phyloP scores from a whole-genome alignment of 2,797 vertebrate species.

The Scyliorhinus canicula region DNA sequence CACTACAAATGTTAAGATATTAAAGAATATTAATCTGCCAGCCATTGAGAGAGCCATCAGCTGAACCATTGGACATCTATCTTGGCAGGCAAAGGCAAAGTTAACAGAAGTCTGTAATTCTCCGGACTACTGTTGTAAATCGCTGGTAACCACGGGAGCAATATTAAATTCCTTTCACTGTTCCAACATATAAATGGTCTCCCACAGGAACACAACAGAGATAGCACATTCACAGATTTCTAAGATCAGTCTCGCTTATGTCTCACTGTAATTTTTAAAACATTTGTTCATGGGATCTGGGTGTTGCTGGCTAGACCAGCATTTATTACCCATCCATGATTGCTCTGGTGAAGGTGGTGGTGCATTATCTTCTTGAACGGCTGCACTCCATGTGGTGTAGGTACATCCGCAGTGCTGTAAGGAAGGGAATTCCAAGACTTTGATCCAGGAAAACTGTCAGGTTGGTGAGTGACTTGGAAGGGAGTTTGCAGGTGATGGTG shows the following conservation, averaged over 20 bases:
- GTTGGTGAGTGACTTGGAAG: too few species aligned
- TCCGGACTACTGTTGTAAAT: not conserved
- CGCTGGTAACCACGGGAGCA: not conserved
- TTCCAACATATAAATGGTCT: not conserved
- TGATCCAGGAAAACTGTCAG: too few species aligned
- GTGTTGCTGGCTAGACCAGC: too few species aligned
- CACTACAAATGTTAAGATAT: not conserved
- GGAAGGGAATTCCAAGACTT: too few species aligned
- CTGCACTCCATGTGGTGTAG: too few species aligned
- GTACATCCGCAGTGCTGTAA: too few species aligned
- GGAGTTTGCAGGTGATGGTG: too few species aligned
- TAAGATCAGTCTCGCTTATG: not conserved
- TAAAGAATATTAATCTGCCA: not conserved
- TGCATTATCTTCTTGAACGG: too few species aligned
- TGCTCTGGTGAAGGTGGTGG: too few species aligned
- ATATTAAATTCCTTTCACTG: not conserved
- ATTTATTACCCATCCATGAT: too few species aligned
- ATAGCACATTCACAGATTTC: not conserved
- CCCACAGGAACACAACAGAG: not conserved
- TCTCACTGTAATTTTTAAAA: not conserved
- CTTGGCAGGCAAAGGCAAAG: not conserved
- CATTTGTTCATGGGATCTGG: too few species aligned
- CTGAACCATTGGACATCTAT: not conserved
- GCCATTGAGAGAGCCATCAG: not conserved
- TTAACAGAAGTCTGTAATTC: not conserved